A percentile compares a stretch with the other conserved stretches of the same genome.
phyloP scores from a whole-genome alignment of 2,797 vertebrate species.

The Sebastes jordani region DNA sequence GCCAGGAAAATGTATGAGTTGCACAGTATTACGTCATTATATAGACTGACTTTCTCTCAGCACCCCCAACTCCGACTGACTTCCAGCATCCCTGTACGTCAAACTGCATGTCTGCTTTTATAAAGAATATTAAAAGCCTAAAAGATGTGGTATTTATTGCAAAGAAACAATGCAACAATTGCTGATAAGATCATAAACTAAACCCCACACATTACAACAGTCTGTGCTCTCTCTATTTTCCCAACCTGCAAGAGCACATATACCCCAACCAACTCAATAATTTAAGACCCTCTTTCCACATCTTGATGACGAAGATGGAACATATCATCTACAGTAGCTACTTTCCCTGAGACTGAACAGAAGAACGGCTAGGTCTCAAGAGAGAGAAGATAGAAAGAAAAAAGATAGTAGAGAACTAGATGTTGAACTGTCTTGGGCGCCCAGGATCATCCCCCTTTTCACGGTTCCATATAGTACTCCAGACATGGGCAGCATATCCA shows the following conservation, averaged over 20 bases:
- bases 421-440: neutral
- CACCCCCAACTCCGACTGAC: neutral
- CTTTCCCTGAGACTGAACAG: neutral
- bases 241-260: neutral
- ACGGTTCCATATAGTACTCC: neutral
- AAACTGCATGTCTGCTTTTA: neutral
- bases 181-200: neutral
- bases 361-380: neutral
- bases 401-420: neutral
- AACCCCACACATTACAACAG: neutral
- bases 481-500: slow-evolving; percentile 30
- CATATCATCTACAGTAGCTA: neutral
- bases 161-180: neutral
- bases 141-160: neutral
- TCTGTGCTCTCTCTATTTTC: neutral
- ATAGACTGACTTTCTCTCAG: no score
- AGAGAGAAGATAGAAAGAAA: neutral
- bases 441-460: neutral
- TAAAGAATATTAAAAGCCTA: neutral
- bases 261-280: slow-evolving; percentile 34
- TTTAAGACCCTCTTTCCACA: slow-evolving; percentile 15
- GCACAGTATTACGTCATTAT: no score
- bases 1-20: no score
- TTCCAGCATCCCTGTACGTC: neutral
- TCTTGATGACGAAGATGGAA: neutral